These are phyloP conservation scores for Carposina sasakii DNA, from an alignment of 1,140 invertebrate species.

Conservation along the genomic window DNA sequence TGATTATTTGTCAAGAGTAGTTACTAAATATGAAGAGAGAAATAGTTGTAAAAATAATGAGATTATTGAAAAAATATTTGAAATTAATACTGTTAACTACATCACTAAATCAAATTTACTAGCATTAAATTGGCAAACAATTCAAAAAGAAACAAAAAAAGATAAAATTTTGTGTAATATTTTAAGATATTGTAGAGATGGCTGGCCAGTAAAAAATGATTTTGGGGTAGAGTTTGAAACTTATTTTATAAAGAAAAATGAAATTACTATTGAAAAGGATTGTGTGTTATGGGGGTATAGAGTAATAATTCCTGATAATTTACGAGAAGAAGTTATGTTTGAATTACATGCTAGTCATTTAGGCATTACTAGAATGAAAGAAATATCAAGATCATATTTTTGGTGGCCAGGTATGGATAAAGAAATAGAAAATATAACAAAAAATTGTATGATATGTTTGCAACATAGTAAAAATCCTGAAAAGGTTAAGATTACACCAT, in stretches of 20 bases:
- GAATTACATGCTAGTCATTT: conserved; percentile 27
- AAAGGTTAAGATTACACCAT: conserved; percentile 16
- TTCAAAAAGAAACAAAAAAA: conserved; percentile 21
- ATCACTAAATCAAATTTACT: conserved; percentile 17
- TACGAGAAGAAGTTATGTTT: conserved; percentile 13
- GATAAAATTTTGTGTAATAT: conserved; percentile 12
- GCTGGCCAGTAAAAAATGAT: conserved; percentile 22
- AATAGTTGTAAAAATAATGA: conserved; percentile 3
- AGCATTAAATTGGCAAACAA: conserved; percentile 15
- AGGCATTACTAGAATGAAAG: conserved; percentile 21
- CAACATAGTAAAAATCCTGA: conserved; percentile 14
- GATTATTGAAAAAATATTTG: conserved; percentile 6
- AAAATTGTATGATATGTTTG: conserved; percentile 19
- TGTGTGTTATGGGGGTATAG: conserved; percentile 29
- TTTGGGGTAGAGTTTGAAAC: conserved; percentile 12
- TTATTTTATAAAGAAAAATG: conserved; percentile 18
- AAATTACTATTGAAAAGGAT: conserved; percentile 18
- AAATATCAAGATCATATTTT: conserved; percentile 24
- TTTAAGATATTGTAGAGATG: conserved; percentile 19
- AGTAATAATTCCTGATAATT: conserved; percentile 16
- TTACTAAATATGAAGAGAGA: background rate
- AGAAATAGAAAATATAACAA: conserved; percentile 22
- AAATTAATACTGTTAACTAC: conserved; percentile 14
- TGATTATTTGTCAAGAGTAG: conserved; percentile 17
- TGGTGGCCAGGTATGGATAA: conserved; percentile 25